Conservation (phyloP, 2,797 vertebrate genomes). For the Chanos chanos region DNA sequence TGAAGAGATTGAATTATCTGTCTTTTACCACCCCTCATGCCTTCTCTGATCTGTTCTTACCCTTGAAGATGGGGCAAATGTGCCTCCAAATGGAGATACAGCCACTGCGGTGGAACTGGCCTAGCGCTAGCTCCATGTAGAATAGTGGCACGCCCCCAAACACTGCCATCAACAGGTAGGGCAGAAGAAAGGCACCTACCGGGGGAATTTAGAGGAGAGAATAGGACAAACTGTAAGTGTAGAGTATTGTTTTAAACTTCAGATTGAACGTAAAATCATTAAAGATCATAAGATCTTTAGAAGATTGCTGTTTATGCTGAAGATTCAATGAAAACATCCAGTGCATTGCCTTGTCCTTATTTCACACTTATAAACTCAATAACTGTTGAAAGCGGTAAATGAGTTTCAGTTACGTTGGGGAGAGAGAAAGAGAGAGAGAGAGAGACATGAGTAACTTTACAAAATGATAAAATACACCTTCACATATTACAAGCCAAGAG, state of each 20-base stretch:
- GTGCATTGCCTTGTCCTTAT: too few species aligned
- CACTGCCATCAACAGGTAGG: conserved; percentile 94
- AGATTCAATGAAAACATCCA: too few species aligned
- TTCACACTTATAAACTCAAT: too few species aligned
- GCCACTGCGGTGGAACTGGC: conserved; percentile 94
- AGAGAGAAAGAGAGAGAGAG: too few species aligned
- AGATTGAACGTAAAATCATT: too few species aligned
- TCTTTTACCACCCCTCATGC: not conserved
- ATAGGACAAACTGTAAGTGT: too few species aligned
- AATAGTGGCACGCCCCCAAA: conserved; percentile 97
- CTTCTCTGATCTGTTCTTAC: conserved; percentile 74
- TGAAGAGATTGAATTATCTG: not conserved
- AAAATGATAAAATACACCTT: not conserved
- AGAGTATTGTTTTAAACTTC: too few species aligned
- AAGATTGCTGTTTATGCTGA: too few species aligned
- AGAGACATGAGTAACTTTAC: conserved; percentile 3
- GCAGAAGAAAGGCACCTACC: conserved; percentile 91
- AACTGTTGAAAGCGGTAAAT: too few species aligned
- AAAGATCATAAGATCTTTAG: too few species aligned
- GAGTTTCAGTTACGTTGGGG: too few species aligned
- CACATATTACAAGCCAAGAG: conserved; percentile 8
- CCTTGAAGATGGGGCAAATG: conserved; percentile 99
- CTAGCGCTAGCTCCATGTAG: conserved; percentile 97
- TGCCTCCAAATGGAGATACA: conserved; percentile 97
- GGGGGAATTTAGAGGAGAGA: not conserved